These are phyloP conservation scores for Drosophila histrio DNA, from an alignment of 2,888 invertebrate genomes.

Conservation along the genomic window DNA sequence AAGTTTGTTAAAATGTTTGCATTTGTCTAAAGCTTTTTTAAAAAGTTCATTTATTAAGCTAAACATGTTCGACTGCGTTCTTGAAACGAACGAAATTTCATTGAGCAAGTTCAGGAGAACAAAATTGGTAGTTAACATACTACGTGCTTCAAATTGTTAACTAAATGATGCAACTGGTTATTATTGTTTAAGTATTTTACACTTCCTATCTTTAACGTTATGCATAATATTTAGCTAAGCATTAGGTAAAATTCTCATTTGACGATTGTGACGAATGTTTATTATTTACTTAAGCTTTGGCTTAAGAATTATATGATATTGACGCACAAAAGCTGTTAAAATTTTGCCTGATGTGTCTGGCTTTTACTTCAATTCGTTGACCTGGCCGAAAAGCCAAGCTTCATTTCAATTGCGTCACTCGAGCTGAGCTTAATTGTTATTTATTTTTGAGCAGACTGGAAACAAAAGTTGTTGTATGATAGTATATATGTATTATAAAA, in stretches of 20 bases:
- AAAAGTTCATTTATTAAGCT: constrained; percentile 25
- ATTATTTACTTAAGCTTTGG: background rate
- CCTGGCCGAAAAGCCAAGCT: constrained; percentile 12
- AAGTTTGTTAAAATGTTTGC: background rate
- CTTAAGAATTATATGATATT: constrained; percentile 1
- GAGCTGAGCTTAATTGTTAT: background rate
- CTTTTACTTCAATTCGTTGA: constrained; percentile 4
- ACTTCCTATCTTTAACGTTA: background rate
- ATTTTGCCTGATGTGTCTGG: constrained; percentile 27
- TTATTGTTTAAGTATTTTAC: background rate
- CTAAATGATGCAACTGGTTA: constrained; percentile 18
- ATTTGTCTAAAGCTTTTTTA: background rate
- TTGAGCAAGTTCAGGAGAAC: constrained; percentile 40
- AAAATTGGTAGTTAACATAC: constrained; percentile 12
- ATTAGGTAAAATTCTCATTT: background rate
- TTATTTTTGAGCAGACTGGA: constrained; percentile 1
- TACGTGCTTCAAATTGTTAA: constrained; percentile 41
- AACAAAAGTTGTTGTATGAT: too few species aligned
- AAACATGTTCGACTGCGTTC: constrained; percentile 38
- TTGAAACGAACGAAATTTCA: constrained; percentile 30
- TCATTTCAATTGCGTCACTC: constrained; percentile 21
- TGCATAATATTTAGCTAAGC: background rate
- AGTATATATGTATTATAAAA: too few species aligned
- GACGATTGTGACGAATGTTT: background rate
- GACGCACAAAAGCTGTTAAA: constrained; percentile 1